phyloP scores from a whole-genome alignment of 2,888 invertebrate species.

The Hetaerina titia region DNA sequence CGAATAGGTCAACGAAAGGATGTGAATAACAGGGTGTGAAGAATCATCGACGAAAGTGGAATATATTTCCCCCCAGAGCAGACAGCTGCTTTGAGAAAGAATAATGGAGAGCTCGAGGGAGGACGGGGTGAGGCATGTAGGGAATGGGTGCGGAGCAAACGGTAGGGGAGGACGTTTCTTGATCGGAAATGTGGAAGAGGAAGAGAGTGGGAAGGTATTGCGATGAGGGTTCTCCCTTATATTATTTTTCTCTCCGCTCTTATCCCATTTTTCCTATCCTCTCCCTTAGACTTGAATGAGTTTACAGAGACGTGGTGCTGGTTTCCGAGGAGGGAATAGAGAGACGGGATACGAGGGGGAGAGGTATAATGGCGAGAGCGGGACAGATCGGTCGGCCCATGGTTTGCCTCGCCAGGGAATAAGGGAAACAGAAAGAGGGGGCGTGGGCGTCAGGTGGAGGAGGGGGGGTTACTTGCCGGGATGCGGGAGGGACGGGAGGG shows the following conservation, averaged over 20 bases:
- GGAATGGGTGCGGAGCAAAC: not conserved
- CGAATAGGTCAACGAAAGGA: not conserved
- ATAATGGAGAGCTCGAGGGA: not conserved
- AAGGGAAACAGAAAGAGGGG: not conserved
- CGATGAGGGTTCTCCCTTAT: not conserved
- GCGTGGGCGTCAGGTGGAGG: conserved; percentile 23
- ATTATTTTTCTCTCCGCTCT: not conserved
- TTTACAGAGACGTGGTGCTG: not conserved
- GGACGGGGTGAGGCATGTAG: not conserved
- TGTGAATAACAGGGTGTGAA: not conserved
- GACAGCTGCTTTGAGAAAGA: conserved; percentile 5
- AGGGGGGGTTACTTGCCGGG: not conserved
- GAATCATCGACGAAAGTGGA: not conserved
- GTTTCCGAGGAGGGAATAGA: not conserved
- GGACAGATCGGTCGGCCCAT: not conserved
- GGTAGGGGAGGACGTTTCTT: not conserved
- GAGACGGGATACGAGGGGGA: not conserved
- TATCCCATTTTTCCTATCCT: not conserved
- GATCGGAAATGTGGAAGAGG: not conserved
- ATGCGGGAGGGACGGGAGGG: not conserved
- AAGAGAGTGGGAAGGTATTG: not conserved
- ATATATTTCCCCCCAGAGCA: not conserved
- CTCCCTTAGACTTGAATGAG: not conserved
- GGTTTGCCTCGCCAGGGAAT: not conserved
- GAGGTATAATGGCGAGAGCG: not conserved